Evolutionary conservation across 2,888 invertebrate genomes (phyloP).

Genomic region (Lasioglossum morio): DNA sequence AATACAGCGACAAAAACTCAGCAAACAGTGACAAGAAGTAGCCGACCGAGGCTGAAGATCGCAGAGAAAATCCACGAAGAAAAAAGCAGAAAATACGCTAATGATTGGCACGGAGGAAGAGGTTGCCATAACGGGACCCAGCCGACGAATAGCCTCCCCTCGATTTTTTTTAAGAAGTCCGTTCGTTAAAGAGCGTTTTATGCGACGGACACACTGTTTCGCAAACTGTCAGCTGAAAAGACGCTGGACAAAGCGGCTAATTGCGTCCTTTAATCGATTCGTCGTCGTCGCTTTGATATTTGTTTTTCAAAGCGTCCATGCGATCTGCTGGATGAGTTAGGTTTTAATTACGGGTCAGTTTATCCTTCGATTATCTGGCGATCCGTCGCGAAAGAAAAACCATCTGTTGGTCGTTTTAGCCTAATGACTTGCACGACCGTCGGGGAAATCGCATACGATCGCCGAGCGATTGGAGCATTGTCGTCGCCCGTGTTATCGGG

Average conservation of each 20-base stretch:
- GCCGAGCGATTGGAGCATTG: slow-evolving; percentile 19
- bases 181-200: slow-evolving; percentile 57
- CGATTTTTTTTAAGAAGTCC: slow-evolving; percentile 48
- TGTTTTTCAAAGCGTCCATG: slow-evolving; percentile 63
- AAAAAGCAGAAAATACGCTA: slow-evolving; percentile 35
- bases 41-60: slow-evolving; percentile 12
- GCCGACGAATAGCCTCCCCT: slow-evolving; percentile 23
- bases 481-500: slow-evolving; percentile 21
- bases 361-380: slow-evolving; percentile 64
- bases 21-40: background rate
- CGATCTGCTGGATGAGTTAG: slow-evolving; percentile 67
- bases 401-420: slow-evolving; percentile 55
- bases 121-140: slow-evolving; percentile 42
- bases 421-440: slow-evolving; percentile 67
- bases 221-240: slow-evolving; percentile 54
- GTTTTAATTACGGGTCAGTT: slow-evolving; percentile 70
- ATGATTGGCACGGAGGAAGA: slow-evolving; percentile 48
- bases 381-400: slow-evolving; percentile 29
- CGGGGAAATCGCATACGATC: slow-evolving; percentile 44
- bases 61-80: slow-evolving; percentile 29
- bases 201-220: slow-evolving; percentile 54
- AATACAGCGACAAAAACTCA: slow-evolving; percentile 26
- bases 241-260: slow-evolving; percentile 57
- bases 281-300: slow-evolving; percentile 61
- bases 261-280: slow-evolving; percentile 62